phyloP scores from a whole-genome alignment of 2,888 invertebrate species.

The Tanypteryx hageni region DNA sequence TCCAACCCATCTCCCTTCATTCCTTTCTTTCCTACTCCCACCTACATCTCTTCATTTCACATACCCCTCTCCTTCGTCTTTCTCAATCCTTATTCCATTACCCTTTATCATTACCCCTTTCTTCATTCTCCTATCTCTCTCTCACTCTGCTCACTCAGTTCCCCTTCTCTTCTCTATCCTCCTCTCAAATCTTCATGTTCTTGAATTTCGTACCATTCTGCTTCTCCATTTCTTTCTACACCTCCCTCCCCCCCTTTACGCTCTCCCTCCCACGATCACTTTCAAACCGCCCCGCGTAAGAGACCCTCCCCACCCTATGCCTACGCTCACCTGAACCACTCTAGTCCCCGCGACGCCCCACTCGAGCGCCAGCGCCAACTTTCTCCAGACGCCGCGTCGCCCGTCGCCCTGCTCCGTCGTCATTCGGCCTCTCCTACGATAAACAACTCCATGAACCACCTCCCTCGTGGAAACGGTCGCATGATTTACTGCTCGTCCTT shows the following conservation, averaged over 20 bases:
- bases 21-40: no score
- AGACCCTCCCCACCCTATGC: neutral
- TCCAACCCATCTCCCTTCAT: neutral
- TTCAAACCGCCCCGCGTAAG: neutral
- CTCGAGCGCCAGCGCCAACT: conserved; percentile 41
- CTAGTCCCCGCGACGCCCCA: neutral
- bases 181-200: no score
- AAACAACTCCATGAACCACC: conserved; percentile 49
- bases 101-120: neutral
- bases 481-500: conserved; percentile 44
- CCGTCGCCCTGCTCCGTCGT: neutral
- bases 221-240: neutral
- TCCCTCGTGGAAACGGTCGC: conserved; percentile 42
- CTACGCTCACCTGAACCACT: conserved; percentile 25
- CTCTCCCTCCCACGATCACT: no score
- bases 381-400: conserved; percentile 50
- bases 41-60: no score
- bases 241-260: neutral
- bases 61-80: neutral
- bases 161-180: neutral
- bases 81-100: no score
- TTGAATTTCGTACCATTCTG: neutral
- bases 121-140: conserved; percentile 24
- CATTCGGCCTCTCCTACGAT: conserved; percentile 15
- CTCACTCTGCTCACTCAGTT: conserved; percentile 9